Percentiles rank a stretch among this genome's conserved stretches.
phyloP scores from a whole-genome alignment of 1,140 invertebrate species.

The Drosophila dunni region DNA sequence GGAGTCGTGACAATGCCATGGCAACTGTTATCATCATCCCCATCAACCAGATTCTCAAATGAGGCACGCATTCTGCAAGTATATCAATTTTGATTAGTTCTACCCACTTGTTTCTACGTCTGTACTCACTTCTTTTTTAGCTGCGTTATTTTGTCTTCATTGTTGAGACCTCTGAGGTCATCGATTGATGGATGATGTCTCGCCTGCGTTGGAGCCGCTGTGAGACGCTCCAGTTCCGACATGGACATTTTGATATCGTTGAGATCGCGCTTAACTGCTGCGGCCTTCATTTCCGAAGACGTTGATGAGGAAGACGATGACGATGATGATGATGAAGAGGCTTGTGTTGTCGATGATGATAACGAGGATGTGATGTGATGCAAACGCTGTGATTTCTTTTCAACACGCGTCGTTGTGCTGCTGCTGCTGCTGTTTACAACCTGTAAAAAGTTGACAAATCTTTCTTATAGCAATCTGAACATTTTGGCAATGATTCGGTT shows the following conservation, averaged over 20 bases:
- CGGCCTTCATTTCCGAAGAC: slow-evolving; percentile 88
- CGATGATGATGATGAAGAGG: slow-evolving; percentile 62
- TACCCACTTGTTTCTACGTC: too few relatives aligned
- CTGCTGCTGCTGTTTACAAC: slow-evolving; percentile 84
- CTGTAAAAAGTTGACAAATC: slow-evolving; percentile 38
- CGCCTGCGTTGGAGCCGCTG: slow-evolving; percentile 40
- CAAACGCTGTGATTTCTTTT: slow-evolving; percentile 86
- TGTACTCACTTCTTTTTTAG: slow-evolving; percentile 85
- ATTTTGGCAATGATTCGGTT: slow-evolving; percentile 43
- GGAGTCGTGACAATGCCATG: slow-evolving; percentile 91
- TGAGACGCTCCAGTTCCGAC: slow-evolving; percentile 88
- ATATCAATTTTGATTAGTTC: not conserved
- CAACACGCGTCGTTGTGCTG: slow-evolving; percentile 86
- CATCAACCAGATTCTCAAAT: slow-evolving; percentile 88
- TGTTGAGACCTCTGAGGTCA: slow-evolving; percentile 85
- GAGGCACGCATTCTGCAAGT: slow-evolving; percentile 86
- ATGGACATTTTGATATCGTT: slow-evolving; percentile 91
- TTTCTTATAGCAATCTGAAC: slow-evolving; percentile 30
- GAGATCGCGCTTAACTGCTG: slow-evolving; percentile 90
- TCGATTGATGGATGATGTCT: slow-evolving; percentile 74
- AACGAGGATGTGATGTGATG: slow-evolving; percentile 85
- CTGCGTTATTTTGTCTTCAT: slow-evolving; percentile 85
- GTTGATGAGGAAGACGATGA: slow-evolving; percentile 86
- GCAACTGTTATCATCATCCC: slow-evolving; percentile 85
- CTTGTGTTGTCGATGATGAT: slow-evolving; percentile 76